Base-by-base conservation (phyloP, 2,888 invertebrate genomes). In the Agrilus mali region DNA sequence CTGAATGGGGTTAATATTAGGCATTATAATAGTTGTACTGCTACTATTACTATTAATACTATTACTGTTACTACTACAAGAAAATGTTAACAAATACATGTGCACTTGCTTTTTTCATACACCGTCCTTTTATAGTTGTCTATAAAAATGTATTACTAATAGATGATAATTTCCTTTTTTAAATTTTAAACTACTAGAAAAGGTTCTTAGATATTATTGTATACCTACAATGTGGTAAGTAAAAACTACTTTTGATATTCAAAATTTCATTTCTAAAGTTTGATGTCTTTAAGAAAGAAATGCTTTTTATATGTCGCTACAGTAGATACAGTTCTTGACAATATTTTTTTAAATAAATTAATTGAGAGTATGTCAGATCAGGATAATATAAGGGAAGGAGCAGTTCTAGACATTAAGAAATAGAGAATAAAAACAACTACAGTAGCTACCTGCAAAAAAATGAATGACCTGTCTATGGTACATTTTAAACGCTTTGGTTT, bases 1-100 rank as follows among this genome's bases (percentile, higher is more conserved):
- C 57, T 58, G 55, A 58, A 45, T 46, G 53, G 54, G 52, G 52
- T 51, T 54, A 52, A 45, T 38, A 33, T 44, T 31, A 41, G 17
- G 13, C 16, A 34, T 16, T 49, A 47, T 51, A 47, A 43, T 20
- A 16, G 22, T 27, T 38, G 38, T 13, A 43, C 3, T 33, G 2
- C 33, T 27, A 33, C 36, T 17, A 13, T 34, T 16, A 22, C 36
- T 17, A 27, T 14, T 15, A 5, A 15, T 31, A 27, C 13, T 38
- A 13, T 38, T 38, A 27, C 14, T 16, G 20, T 38, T 16, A 22
- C 20, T 10, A 27, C 22, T 27, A 27, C n/a, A 38, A 38, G n/a
- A 38, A 38, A 20, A 13, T 17, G 38, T 38, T 22, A 31, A 22
- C 22, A 32, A 13, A 13, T 32, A 22, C 20, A 35, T 41, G 27